Percentiles rank a stretch among this genome's conserved stretches.
phyloP scores from a whole-genome alignment of 2,797 vertebrate species.

The Knipowitschia caucasica region DNA sequence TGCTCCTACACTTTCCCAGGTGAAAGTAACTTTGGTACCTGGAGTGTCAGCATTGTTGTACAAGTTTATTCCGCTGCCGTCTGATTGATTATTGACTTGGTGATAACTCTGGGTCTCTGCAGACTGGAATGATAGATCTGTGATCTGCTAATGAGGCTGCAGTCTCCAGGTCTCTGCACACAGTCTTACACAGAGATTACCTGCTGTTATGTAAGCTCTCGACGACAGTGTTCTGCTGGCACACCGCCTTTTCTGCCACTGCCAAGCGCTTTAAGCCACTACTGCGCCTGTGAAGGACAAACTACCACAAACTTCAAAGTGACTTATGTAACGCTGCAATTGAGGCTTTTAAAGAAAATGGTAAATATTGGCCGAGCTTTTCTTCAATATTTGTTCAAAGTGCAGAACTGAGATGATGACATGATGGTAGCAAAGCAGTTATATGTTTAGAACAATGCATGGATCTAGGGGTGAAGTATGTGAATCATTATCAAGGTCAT shows the following conservation, averaged over 20 bases:
- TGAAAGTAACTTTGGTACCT: too few relatives aligned
- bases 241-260: slow-evolving; percentile 10
- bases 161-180: slow-evolving; percentile 30
- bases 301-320: slow-evolving; percentile 21
- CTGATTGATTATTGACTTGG: not conserved
- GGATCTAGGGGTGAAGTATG: not conserved
- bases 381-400: not conserved
- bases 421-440: slow-evolving; percentile 19
- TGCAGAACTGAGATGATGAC: not conserved
- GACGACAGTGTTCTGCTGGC: slow-evolving; percentile 28
- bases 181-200: slow-evolving; percentile 31
- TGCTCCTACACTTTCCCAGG: too few relatives aligned
- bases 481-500: too few relatives aligned
- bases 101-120: not conserved
- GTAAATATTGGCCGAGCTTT: not conserved
- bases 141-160: slow-evolving; percentile 15
- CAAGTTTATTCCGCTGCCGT: not conserved
- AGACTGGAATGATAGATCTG: slow-evolving; percentile 1
- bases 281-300: slow-evolving; percentile 20
- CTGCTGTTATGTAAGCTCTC: slow-evolving; percentile 32
- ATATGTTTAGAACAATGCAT: not conserved
- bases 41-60: slow-evolving; percentile 3
- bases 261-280: slow-evolving; percentile 10
- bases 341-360: slow-evolving; percentile 6
- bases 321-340: slow-evolving; percentile 7